These are phyloP conservation scores for Scyliorhinus canicula DNA, from an alignment of 2,797 vertebrate species.

Conservation along the genomic window DNA sequence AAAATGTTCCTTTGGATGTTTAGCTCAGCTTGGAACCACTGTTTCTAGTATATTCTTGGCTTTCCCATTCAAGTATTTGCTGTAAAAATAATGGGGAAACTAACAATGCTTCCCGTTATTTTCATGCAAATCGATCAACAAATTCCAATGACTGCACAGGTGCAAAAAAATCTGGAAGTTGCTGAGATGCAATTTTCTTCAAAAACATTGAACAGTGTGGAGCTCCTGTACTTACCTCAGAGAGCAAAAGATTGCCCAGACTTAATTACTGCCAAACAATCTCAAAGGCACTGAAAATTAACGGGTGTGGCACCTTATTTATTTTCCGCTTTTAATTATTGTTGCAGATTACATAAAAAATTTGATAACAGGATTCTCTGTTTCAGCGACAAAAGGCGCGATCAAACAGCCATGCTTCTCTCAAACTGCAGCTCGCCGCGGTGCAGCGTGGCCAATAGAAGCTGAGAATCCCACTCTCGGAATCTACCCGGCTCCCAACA, in stretches of 20 bases:
- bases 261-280: background rate
- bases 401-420: no score
- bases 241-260: no score
- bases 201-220: background rate
- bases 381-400: no score
- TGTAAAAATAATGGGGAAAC: background rate
- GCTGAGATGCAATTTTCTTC: background rate
- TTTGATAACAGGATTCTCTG: no score
- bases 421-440: no score
- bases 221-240: background rate
- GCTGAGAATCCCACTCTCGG: no score
- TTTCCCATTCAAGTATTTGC: background rate
- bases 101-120: background rate
- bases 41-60: background rate
- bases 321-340: background rate
- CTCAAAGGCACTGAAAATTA: background rate
- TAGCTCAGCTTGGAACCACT: background rate
- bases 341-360: background rate
- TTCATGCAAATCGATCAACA: background rate
- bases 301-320: background rate
- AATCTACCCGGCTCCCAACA: no score
- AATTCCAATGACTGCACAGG: background rate
- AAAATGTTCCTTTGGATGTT: background rate
- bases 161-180: background rate
- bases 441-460: no score